Conservation (phyloP, 1,140 invertebrate genomes). For the Drosophila pseudoananassae region DNA sequence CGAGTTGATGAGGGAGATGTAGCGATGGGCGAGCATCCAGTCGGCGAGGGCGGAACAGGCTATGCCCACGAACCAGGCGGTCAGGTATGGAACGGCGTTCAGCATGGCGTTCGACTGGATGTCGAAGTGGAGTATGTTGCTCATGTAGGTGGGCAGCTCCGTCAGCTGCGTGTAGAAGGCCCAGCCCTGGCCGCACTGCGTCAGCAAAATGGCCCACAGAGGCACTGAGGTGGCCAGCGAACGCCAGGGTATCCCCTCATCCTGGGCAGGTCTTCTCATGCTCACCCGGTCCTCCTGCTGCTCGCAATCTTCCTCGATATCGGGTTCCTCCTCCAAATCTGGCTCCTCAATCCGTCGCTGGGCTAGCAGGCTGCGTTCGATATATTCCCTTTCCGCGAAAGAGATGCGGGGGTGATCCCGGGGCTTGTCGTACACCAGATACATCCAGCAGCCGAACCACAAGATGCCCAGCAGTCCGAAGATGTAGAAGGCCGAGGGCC, state of each 20-base stretch:
- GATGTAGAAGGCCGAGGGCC: slow-evolving; percentile 92
- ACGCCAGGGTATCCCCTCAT: slow-evolving; percentile 88
- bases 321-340: not conserved
- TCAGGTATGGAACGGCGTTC: slow-evolving; percentile 92
- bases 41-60: slow-evolving; percentile 89
- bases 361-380: slow-evolving; percentile 86
- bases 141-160: slow-evolving; percentile 97
- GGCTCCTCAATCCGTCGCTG: slow-evolving; percentile 13
- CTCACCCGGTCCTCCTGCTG: not conserved
- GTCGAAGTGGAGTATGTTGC: slow-evolving; percentile 94
- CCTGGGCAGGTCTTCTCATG: not conserved
- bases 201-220: slow-evolving; percentile 93
- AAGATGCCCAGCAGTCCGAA: slow-evolving; percentile 90
- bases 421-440: slow-evolving; percentile 91
- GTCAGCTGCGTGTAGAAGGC: slow-evolving; percentile 97
- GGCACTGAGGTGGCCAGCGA: slow-evolving; percentile 92
- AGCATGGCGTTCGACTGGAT: slow-evolving; percentile 92
- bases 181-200: slow-evolving; percentile 97
- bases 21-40: slow-evolving; percentile 87
- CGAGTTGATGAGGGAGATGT: slow-evolving; percentile 88
- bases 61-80: slow-evolving; percentile 89
- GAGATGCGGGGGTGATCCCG: slow-evolving; percentile 91
- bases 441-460: slow-evolving; percentile 92
- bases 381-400: slow-evolving; percentile 88
- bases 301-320: slow-evolving; percentile 66